phyloP scores from a whole-genome alignment of 2,797 vertebrate genomes.

The Sphaeramia orbicularis region DNA sequence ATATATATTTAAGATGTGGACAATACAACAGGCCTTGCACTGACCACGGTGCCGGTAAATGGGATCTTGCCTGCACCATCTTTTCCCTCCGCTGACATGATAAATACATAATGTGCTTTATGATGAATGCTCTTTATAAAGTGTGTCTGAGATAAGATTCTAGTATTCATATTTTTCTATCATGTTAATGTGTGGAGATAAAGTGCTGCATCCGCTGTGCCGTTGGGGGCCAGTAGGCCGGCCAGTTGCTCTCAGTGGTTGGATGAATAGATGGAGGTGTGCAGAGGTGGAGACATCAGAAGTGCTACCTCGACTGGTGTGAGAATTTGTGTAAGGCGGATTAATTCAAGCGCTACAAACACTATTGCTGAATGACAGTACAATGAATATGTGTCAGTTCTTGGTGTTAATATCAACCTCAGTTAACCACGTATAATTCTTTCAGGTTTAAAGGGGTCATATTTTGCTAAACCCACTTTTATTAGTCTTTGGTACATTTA shows the following conservation, averaged over 20 bases:
- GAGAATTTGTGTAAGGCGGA: too few species aligned
- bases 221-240: constrained; percentile 82
- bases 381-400: too few species aligned
- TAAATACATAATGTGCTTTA: constrained; percentile 94
- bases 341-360: too few species aligned
- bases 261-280: constrained; percentile 44
- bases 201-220: constrained; percentile 87
- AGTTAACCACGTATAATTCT: too few species aligned
- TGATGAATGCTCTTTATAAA: constrained; percentile 98
- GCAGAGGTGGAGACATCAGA: constrained; percentile 54
- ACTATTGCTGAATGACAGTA: too few species aligned
- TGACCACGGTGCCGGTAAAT: constrained; percentile 86
- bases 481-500: too few species aligned
- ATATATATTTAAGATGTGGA: constrained; percentile 61
- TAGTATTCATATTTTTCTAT: constrained; percentile 96
- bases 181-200: constrained; percentile 96
- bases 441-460: too few species aligned
- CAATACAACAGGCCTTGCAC: constrained; percentile 69
- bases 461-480: too few species aligned
- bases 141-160: constrained; percentile 95
- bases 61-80: constrained; percentile 89
- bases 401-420: too few species aligned
- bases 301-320: constrained; percentile 11
- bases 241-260: constrained; percentile 89
- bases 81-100: constrained; percentile 87